Conservation (phyloP, 2,113 vertebrate species). For the Rallus limicola region DNA sequence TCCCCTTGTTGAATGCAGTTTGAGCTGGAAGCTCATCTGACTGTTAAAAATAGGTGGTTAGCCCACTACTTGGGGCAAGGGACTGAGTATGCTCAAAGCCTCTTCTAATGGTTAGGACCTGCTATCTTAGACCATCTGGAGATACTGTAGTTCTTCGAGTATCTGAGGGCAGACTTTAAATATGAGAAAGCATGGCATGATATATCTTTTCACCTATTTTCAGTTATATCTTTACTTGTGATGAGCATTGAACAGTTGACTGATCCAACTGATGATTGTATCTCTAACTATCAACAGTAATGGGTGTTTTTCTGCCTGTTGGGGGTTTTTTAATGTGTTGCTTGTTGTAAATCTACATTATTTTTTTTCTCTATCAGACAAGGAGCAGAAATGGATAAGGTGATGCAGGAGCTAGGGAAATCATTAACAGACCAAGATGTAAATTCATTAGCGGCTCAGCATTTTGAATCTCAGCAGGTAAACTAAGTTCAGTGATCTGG, state of each 20-base stretch:
- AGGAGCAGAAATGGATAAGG: constrained; percentile 92
- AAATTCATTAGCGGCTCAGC: constrained; percentile 91
- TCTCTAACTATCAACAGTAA: not conserved
- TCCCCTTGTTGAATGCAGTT: not conserved
- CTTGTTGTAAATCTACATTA: not conserved
- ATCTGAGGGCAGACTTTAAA: not conserved
- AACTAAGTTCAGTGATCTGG: not conserved
- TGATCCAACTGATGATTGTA: not conserved
- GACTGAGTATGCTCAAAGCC: not conserved
- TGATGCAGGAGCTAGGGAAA: constrained; percentile 96
- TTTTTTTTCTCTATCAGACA: constrained; percentile 79
- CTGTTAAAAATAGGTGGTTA: not conserved
- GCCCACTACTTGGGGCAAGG: not conserved
- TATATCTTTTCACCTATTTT: not conserved
- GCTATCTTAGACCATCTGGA: not conserved
- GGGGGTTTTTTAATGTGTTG: not conserved
- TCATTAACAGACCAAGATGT: constrained; percentile 94
- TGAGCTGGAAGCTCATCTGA: not conserved
- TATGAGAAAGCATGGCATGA: not conserved
- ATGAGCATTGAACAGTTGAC: not conserved
- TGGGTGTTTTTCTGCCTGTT: not conserved
- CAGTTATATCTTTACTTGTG: not conserved
- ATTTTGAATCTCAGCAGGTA: constrained; percentile 97
- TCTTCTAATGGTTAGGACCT: not conserved
- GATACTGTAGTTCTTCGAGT: not conserved